Base-by-base conservation (phyloP, 2,888 invertebrate species). In the Achlya flavicornis region DNA sequence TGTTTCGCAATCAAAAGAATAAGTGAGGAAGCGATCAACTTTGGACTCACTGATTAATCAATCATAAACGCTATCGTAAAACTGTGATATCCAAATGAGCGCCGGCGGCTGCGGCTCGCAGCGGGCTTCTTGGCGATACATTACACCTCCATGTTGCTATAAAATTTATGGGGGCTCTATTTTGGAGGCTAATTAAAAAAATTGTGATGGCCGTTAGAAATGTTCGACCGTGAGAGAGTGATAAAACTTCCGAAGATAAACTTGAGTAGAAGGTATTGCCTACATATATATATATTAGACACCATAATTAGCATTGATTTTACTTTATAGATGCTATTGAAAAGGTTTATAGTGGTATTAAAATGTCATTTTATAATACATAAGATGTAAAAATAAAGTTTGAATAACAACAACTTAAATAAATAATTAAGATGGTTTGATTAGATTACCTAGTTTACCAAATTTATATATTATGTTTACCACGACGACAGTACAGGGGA, bases 91-190 rank as follows among this genome's bases (percentile, higher is more conserved):
- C 79, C 71, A 84, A 88, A 86, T 85, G 84, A 83, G 78, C 77
- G 84, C 84, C 84, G 79, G 77, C 80, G 82, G 83, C 83, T 64
- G 70, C 69, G 68, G 70, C 69, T 66, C 66, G 71, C 76, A 73
- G 70, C 77, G 71, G 68, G 70, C 75, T 69, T 64, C 74, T 73
- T 79, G 76, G 77, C 78, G 76, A 78, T 75, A 80, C 84, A 80
- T 84, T 86, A 82, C 83, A 84, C 83, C 84, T 86, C 80, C 76
- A 81, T 84, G 82, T 86, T 84, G 88, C 86, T 86, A 89, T 91
- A 91, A 92, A 91, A 88, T 92, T 92, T 92, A 92, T 91, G 85
- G 82, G 82, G 86, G 86, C 86, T 87, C 88, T 86, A 91, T 90
- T 91, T 92, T 90, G 83, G 87, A 84, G 87, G 87, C 90, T 90